Evolutionary conservation across 2,797 vertebrate genomes (phyloP), one percentile per base, ranked within the genome.

Genomic region (Acanthis flammea): DNA sequence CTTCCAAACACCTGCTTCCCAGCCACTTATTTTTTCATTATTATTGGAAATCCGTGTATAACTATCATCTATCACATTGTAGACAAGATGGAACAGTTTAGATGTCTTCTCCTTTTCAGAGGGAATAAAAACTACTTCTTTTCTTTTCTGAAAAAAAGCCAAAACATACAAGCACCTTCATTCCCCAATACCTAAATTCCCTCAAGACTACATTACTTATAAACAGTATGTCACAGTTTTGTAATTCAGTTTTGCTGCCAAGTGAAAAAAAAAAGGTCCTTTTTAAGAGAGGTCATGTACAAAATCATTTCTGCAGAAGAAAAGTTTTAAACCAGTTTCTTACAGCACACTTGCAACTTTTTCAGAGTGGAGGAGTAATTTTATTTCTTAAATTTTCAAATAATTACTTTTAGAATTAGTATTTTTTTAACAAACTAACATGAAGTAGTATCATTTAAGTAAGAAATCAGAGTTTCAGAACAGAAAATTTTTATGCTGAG

Each of bases 1-100:
- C 66, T 91, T 98, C 99, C 99, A 99, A 76, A 98, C 97, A 66
- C 98, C 99, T 51, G 96, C 96, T 94, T 99, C 98, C 99, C 99
- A 99, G 95, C 98, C 97, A 74, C 55, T 92, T 81, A 98, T 98
- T 72, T 96, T 94, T 91, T 99, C 98, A 86, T 95, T 96, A 84
- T 95, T 96, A 94, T 97, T 98, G 85, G 98, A 99, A 94, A 98
- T 91, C 54, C 99, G 97, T 41, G 97, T 97, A 81, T 99, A 99
- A 93, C 95, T 95, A 96, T 99, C 98, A 62, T 98, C 98, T 63
- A 98, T 94, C 90, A 98, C 73, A 84, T 96, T 98, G 86, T 99
- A 99, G 78, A 84, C 71, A 23, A 99, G 97, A 24, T 99, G 99
- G 80, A 99, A 98, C 12, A 97, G 62, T 92, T 98, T 97, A 76